Base-by-base conservation (phyloP, 2,797 vertebrate genomes). In the Hoplostethus mediterraneus region DNA sequence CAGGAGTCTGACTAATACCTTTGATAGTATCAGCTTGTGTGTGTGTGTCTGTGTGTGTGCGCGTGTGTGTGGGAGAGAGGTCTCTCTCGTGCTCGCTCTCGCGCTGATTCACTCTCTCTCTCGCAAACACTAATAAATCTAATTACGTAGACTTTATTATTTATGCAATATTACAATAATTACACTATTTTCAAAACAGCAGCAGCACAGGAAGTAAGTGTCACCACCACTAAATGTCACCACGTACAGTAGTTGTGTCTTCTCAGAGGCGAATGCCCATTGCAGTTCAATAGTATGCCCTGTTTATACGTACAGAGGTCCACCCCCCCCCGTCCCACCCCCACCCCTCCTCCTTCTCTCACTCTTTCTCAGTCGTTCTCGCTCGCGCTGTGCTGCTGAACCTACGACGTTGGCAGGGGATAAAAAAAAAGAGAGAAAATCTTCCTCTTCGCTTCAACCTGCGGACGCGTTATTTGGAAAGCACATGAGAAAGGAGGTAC, bases 371-470 rank as follows among this genome's bases (percentile, higher is more conserved):
- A 17, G 78, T 67, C 77, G 16, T 79, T 52, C 80, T 56, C 74
- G 45, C 62, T 12, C 57, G 48, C 76, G 73, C 79, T 79, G 83
- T 79, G 88, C 80, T 89, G 88, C 87, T 82, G 80, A 90, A 83
- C 80, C 88, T 87, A 87, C 91, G 84, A 89, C 87, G 91, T 75
- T 86, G 74, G 73, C 84, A 45, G 77, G 76, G 84, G 87, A 86
- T 78, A 79, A 42, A 16, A 52, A 66, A 67, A 71, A 54, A 53
- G 42, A 66, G 40, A 21, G 21, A 21, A 21, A 21, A 21, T 21
- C 67, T 57, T 60, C 76, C 62, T 79, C 59, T 86, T 70, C 60
- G 75, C 81, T 85, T 65, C 87, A 63, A 64, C 66, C 80, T 71
- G 66, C 69, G 73, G 83, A 89, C 82, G 76, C 73, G 30, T 53